Base-by-base conservation (phyloP, 2,113 vertebrate genomes). In the Syngnathus typhle region DNA sequence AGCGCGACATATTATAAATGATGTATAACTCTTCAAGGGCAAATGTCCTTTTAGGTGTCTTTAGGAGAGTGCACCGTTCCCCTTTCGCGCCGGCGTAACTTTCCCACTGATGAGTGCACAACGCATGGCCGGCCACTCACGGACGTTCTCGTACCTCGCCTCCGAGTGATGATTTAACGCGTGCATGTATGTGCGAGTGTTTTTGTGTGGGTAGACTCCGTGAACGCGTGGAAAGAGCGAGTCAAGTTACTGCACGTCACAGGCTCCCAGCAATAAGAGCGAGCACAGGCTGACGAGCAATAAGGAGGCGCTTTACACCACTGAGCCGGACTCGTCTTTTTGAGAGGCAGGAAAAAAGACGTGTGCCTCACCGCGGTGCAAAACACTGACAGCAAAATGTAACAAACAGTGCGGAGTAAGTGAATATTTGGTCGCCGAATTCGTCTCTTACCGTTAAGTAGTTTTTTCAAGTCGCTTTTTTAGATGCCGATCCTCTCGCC, bases 391-490 rank as follows among this genome's bases (percentile, higher is more conserved):
- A 23, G 65, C 23, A 69, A 56, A 60, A 38, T 19, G 64, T 82
- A 23, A 73, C 69, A 44, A 74, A 84, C 81, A 82, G 69, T 73
- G 66, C 75, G 10, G 11, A 72, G 83, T 52, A 84, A 23, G 72
- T 87, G 87, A 87, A 89, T 90, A 86, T 87, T 79, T 61, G 77
- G 87, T 87, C 82, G 59, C 79, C 62, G 71, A 82, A 83, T 81
- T 66, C 72, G 80, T 84, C 75, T 78, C 93, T 94, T 92, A 94
- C 94, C 93, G 88, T 75, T 88, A 89, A 89, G 85, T 92, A 94
- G 93, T 94, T 94, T 93, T 93, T 91, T 79, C 90, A 88, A 89
- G 85, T 91, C 75, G 88, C 69, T 92, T 91, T 82, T 89, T 90
- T 88, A 87, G 90, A 90, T 89, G 89, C 89, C 75, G 86, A 85